phyloP scores from a whole-genome alignment of 2,113 vertebrate species.

The Eolophus roseicapilla region DNA sequence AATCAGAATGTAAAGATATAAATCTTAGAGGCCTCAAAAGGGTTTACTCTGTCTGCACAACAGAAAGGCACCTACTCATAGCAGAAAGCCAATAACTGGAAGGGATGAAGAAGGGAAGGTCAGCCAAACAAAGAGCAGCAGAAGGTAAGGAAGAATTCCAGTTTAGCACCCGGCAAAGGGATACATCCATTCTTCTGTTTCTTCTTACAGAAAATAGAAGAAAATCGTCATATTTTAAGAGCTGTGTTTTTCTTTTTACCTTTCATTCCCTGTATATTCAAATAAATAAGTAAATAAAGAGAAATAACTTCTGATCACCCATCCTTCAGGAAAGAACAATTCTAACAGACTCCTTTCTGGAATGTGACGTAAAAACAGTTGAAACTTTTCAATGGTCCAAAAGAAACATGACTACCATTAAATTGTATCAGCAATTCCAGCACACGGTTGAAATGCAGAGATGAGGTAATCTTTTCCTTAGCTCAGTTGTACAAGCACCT shows the following conservation, averaged over 20 bases:
- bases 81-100: neutral
- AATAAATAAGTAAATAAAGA: neutral
- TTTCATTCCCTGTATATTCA: neutral
- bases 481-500: neutral
- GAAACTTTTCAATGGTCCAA: neutral
- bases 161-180: neutral
- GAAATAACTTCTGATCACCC: neutral
- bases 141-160: neutral
- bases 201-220: neutral
- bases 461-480: neutral
- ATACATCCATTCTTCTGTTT: neutral
- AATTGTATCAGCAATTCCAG: neutral
- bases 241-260: neutral
- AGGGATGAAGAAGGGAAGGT: neutral
- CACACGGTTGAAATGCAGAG: rapidly evolving
- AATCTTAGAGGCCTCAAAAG: neutral
- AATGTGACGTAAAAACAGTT: neutral
- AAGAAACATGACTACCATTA: neutral
- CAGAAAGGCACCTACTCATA: neutral
- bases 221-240: neutral
- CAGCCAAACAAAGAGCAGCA: neutral
- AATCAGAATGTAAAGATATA: neutral
- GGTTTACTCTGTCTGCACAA: neutral
- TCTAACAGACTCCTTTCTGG: neutral
- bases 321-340: neutral